Evolutionary conservation across 2,797 vertebrate species (phyloP).

Genomic region (Okamejei kenojei): DNA sequence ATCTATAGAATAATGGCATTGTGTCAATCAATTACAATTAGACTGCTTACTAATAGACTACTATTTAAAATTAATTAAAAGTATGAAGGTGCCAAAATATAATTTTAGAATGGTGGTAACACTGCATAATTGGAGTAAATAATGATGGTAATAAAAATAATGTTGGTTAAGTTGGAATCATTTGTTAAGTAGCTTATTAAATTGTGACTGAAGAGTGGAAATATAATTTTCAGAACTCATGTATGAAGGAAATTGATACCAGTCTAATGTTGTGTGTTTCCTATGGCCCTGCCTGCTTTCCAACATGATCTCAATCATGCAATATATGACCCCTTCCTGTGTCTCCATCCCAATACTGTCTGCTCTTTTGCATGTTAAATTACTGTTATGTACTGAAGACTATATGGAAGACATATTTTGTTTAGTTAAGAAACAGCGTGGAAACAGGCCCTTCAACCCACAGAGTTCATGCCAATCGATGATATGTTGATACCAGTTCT

Average conservation of each 20-base stretch:
- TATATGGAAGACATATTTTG: background rate
- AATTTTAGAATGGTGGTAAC: background rate
- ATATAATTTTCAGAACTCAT: background rate
- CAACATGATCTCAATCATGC: background rate
- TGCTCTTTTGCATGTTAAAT: background rate
- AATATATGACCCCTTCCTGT: background rate
- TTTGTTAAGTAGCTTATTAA: background rate
- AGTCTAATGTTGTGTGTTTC: background rate
- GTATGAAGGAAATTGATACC: background rate
- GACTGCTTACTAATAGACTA: background rate
- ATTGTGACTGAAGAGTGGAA: background rate
- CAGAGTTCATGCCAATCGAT: too few species aligned
- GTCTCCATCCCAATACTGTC: background rate
- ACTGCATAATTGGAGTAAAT: background rate
- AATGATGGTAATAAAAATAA: too few species aligned
- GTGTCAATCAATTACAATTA: background rate
- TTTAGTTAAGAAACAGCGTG: too few species aligned
- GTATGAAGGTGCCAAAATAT: background rate
- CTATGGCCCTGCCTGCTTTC: background rate
- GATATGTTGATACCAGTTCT: too few species aligned
- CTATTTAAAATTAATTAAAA: background rate
- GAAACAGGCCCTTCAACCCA: too few species aligned
- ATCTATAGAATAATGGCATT: background rate
- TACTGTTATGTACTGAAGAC: background rate
- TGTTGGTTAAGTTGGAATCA: background rate